phyloP scores from a whole-genome alignment of 1,140 invertebrate genomes.

The Caenorhabditis inopinata region DNA sequence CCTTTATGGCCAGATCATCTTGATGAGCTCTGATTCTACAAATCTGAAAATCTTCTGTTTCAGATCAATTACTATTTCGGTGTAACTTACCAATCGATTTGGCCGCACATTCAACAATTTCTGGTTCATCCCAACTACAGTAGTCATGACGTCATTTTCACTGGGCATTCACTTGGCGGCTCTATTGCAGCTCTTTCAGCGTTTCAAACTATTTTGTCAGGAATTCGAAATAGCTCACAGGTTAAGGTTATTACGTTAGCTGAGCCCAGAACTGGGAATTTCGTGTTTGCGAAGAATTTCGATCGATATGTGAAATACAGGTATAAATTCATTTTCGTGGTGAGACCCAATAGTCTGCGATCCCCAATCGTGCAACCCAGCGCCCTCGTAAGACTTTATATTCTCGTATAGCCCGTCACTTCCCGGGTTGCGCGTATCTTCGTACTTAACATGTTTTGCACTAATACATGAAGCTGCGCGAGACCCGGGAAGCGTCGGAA shows the following conservation, averaged over 20 bases:
- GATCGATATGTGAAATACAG: not conserved
- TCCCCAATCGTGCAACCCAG: too few species aligned
- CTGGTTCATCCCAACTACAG: not conserved
- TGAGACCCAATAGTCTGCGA: too few species aligned
- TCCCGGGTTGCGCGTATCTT: too few species aligned
- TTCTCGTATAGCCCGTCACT: too few species aligned
- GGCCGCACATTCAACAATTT: not conserved
- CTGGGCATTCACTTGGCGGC: not conserved
- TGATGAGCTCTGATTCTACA: too few species aligned
- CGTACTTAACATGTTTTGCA: too few species aligned
- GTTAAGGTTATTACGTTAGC: not conserved
- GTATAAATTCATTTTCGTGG: not conserved
- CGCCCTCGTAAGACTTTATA: too few species aligned
- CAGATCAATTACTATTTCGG: not conserved
- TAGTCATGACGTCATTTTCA: slow-evolving; percentile 16
- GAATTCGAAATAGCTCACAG: not conserved
- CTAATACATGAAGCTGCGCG: too few species aligned
- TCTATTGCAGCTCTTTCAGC: not conserved
- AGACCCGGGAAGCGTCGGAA: too few species aligned
- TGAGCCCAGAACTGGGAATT: not conserved
- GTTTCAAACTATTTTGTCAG: not conserved
- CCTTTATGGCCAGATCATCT: too few species aligned
- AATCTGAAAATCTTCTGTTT: too few species aligned
- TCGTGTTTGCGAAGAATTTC: not conserved
- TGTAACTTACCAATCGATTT: not conserved